Evolutionary conservation across 2,888 invertebrate species (phyloP), one percentile per base, ranked within the genome.

Genomic region (Homarus gammarus): DNA sequence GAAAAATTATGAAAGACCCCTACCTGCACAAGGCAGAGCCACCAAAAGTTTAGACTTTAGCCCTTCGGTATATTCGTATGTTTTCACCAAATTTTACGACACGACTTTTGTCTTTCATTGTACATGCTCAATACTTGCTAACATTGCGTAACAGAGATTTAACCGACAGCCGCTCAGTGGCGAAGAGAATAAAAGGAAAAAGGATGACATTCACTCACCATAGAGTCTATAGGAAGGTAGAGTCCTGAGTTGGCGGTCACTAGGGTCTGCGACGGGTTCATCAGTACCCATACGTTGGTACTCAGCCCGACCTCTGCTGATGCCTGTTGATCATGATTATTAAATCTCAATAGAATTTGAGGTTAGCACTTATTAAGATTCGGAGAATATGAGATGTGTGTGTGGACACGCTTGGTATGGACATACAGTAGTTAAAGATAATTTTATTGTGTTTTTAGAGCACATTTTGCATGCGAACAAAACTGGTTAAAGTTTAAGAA

Each of bases 161-260:
- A 72, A 12, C 3, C 38, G 12, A n/a, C 72, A 72, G 22, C 15
- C 3, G 18, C 38, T 72, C n/a, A n/a, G 27, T 38, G 10, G 0
- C 12, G 72, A 72, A 72, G 3, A 38, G 8, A 31, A 38, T 2
- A 72, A 27, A 27, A 3, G 12, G 5, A 12, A 27, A 5, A 5
- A 27, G 12, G 22, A 6, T 10, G 1, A 38, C 22, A 22, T 73
- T 40, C 27, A 81, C 82, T 64, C 44, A 82, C 82, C 68, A 70
- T 40, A 5, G 82, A 82, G 31, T 82, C 82, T n/a, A 82, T 40
- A 2, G 82, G 82, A 44, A 82, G n/a, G 31, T 70, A 64, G n/a
- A 70, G 31, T 27, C 70, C 27, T 27, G 33, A n/a, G 6, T 1
- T 8, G 15, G 70, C 40, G 5, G 70, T 18, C 3, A 15, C 27